These are phyloP conservation scores for Tetheella fluctuosa DNA, from an alignment of 2,888 invertebrate genomes.

Conservation along the genomic window DNA sequence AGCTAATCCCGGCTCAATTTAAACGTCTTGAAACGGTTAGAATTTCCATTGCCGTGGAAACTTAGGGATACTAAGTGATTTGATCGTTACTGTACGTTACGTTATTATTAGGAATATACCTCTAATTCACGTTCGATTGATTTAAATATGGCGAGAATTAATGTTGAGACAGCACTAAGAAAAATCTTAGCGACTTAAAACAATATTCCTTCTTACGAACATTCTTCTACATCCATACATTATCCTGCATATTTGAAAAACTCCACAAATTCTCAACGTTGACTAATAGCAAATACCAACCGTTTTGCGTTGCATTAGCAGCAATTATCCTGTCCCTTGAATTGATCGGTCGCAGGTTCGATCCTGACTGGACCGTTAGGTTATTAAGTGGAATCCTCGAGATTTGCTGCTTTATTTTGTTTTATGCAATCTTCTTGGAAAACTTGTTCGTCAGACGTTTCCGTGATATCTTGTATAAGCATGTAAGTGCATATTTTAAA, in stretches of 20 bases:
- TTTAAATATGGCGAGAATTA: too few relatives aligned
- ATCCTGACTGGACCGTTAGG: conserved; percentile 20
- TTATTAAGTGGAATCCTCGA: conserved; percentile 18
- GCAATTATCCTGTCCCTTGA: conserved; percentile 37
- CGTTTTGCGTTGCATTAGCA: conserved; percentile 23
- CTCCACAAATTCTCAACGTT: conserved; percentile 22
- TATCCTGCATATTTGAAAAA: conserved; percentile 18
- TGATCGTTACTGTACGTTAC: too few relatives aligned
- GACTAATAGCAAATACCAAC: conserved; percentile 37
- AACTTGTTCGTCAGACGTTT: background rate
- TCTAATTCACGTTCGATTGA: too few relatives aligned
- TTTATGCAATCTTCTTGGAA: conserved; percentile 1
- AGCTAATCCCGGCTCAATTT: too few relatives aligned
- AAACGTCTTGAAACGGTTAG: too few relatives aligned
- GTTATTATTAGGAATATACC: too few relatives aligned
- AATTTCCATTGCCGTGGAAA: too few relatives aligned
- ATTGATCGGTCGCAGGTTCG: conserved; percentile 30
- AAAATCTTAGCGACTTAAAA: background rate
- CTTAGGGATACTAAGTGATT: too few relatives aligned
- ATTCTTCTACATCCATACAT: background rate
- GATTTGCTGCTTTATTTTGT: conserved; percentile 8
- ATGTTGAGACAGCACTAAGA: too few relatives aligned
- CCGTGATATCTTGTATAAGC: background rate
- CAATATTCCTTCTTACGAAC: background rate
- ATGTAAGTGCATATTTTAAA: background rate